Percentiles rank a stretch among this genome's conserved stretches.
phyloP scores from a whole-genome alignment of 1,140 invertebrate species.

The Solenopsis fugax region DNA sequence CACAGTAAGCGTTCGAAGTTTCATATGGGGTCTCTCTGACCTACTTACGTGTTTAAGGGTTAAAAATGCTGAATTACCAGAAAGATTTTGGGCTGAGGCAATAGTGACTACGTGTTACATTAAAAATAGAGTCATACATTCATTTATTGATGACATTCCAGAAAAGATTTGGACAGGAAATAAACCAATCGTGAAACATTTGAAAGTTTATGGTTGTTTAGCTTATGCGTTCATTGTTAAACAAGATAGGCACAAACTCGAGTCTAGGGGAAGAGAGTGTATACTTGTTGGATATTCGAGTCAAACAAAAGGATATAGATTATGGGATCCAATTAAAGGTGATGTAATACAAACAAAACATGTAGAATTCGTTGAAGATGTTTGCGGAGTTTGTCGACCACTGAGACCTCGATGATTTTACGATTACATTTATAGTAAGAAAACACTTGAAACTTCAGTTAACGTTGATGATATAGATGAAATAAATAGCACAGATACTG shows the following conservation, averaged over 20 bases:
- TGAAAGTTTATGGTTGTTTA: conserved; percentile 18
- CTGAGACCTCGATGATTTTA: too few species aligned
- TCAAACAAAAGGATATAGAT: too few species aligned
- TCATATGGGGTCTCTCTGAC: too few species aligned
- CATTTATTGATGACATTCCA: background rate
- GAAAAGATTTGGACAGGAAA: conserved; percentile 42
- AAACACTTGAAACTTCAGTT: background rate
- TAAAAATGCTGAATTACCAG: background rate
- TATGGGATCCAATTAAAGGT: background rate
- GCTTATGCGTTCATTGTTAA: background rate
- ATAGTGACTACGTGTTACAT: too few species aligned
- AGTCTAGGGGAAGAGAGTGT: too few species aligned
- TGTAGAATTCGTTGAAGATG: conserved; percentile 36
- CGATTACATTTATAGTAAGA: conserved; percentile 25
- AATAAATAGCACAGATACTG: background rate
- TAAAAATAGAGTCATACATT: too few species aligned
- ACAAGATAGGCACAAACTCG: background rate
- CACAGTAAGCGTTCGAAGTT: too few species aligned
- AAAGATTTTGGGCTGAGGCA: too few species aligned
- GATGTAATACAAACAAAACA: background rate
- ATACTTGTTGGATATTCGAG: background rate
- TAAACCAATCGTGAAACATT: conserved; percentile 45
- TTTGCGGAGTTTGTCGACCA: too few species aligned
- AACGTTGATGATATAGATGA: too few species aligned
- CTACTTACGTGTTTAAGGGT: too few species aligned